Base-by-base conservation (phyloP, 2,888 invertebrate genomes). In the Pycnomerus fuliginosus region DNA sequence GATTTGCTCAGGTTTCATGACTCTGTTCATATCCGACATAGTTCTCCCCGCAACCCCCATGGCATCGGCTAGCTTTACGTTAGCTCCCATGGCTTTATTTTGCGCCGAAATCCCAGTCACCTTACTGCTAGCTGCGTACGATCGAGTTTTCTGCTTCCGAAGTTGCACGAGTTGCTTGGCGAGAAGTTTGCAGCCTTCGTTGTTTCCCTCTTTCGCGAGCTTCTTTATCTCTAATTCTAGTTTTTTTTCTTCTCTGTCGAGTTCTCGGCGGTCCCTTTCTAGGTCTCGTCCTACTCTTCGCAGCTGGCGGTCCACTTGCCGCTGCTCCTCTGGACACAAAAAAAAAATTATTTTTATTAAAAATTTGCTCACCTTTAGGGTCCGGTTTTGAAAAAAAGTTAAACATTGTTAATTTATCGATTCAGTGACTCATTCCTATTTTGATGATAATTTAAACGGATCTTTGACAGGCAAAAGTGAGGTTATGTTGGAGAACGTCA, bases 211-310 rank as follows among this genome's bases (percentile, higher is more conserved):
- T 62, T 89, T 87, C 0, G 93, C 94, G 71, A 87, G 80, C 62
- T 90, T 90, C 66, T 88, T 91, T 33, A 95, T 95, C 69, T 95
- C 93, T 69, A 82, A 73, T 75, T 91, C 89, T 70, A 95, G 71
- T 76, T 92, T 90, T 56, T 92, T 91, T 68, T 95, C 94, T 69
- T 94, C 90, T 55, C 85, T 79, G 68, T 94, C 94, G 56, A 95
- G 71, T 50, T 87, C 83, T 36, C 80, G 74, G 55, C 88, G 80
- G 65, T 94, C 94, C 50, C 90, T 76, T 50, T 91, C 91, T 53
- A 95, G 77, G 57, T 92, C 93, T 53, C 95, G 76, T 4, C 85
- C 81, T 7, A 89, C 90, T 73, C 85, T 89, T 4, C 87, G 78
- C 13, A 95, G 72, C 32, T 84, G 83, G 43, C 84, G 78, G 62